A percentile compares a stretch with the other conserved stretches of the same genome.
Conservation (phyloP, 2,113 vertebrate species). For the Anthoscopus minutus region DNA sequence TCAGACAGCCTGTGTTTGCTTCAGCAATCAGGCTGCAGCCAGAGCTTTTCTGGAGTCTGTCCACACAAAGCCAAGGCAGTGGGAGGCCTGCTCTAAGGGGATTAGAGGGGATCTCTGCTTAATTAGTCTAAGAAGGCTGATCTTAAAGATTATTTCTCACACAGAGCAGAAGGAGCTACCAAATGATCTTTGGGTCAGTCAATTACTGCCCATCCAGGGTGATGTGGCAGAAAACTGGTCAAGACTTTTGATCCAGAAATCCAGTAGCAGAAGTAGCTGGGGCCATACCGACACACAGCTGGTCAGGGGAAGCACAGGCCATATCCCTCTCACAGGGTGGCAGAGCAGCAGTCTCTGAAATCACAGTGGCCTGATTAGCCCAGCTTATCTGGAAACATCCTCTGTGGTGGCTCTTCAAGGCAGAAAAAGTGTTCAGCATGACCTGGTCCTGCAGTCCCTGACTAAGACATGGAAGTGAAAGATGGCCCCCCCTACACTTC, state of each 20-base stretch:
- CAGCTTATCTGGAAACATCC: not conserved
- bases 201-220: not conserved
- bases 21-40: not conserved
- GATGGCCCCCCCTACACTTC: not conserved
- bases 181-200: not conserved
- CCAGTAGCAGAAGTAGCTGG: not conserved
- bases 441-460: not conserved
- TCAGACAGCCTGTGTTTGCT: not conserved
- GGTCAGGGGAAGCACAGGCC: too few relatives aligned
- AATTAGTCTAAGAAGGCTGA: constrained; percentile 20
- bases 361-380: not conserved
- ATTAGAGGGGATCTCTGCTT: constrained; percentile 2
- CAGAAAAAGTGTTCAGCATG: not conserved
- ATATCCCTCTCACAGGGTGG: not conserved
- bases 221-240: not conserved
- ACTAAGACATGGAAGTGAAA: not conserved
- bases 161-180: not conserved
- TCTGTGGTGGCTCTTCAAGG: not conserved
- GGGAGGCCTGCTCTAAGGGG: not conserved
- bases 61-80: not conserved
- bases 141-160: constrained; percentile 1
- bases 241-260: not conserved
- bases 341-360: not conserved
- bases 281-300: not conserved
- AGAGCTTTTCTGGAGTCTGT: not conserved